Evolutionary conservation across 1,140 invertebrate genomes (phyloP).

Genomic region (Steinernema feltiae): DNA sequence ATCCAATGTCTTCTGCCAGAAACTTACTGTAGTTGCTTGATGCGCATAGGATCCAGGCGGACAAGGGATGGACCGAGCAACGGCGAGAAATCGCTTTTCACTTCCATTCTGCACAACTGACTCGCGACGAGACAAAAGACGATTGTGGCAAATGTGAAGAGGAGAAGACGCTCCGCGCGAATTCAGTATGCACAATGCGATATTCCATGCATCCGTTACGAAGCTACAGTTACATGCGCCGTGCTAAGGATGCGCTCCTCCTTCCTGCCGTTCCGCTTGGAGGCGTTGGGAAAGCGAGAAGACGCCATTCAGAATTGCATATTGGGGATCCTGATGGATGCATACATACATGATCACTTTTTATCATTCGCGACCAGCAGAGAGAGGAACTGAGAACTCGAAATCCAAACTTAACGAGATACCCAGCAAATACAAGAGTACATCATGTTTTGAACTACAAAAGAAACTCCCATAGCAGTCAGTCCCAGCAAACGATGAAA

Average conservation of each 20-base stretch:
- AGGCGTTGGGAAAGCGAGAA: background rate
- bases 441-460: no score
- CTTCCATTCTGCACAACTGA: conserved; percentile 34
- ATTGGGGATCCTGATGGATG: background rate
- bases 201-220: background rate
- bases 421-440: no score
- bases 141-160: background rate
- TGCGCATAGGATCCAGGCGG: conserved; percentile 44
- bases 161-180: background rate
- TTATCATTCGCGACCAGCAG: background rate
- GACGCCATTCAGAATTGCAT: conserved; percentile 10
- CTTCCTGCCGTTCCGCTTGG: background rate
- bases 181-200: background rate
- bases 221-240: background rate
- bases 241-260: background rate
- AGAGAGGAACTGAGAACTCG: background rate
- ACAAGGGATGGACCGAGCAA: conserved; percentile 43
- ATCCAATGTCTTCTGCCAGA: background rate
- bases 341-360: conserved; percentile 4
- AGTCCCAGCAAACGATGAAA: no score
- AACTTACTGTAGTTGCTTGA: conserved; percentile 47
- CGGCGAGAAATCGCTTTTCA: conserved; percentile 41
- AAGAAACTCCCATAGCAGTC: no score
- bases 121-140: background rate
- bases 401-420: no score